These are phyloP conservation scores for Acanthis flammea DNA, from an alignment of 2,797 vertebrate species.

Conservation along the genomic window DNA sequence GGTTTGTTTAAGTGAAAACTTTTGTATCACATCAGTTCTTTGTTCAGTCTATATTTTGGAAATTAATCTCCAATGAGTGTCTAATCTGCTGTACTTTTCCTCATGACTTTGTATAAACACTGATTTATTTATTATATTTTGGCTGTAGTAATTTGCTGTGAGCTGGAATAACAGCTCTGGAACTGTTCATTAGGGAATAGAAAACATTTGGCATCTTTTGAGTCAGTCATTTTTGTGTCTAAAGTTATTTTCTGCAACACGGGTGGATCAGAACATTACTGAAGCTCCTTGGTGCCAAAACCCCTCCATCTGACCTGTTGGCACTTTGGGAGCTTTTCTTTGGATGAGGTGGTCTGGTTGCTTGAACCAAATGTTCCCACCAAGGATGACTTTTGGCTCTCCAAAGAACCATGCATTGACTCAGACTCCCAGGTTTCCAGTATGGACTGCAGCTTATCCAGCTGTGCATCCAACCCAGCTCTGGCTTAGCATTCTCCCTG, in stretches of 20 bases:
- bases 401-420: neutral
- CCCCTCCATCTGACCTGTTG: neutral
- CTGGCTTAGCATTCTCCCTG: neutral
- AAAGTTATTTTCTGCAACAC: neutral
- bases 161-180: neutral
- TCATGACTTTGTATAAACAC: neutral
- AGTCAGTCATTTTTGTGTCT: neutral
- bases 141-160: neutral
- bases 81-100: neutral
- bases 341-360: neutral
- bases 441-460: neutral
- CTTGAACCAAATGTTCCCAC: neutral
- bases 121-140: slow-evolving; percentile 28
- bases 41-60: neutral
- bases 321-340: neutral
- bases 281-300: neutral
- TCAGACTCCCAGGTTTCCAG: neutral
- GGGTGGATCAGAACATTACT: neutral
- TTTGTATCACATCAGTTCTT: neutral
- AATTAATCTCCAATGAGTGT: neutral
- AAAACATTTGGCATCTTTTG: neutral
- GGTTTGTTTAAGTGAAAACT: neutral
- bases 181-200: neutral
- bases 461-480: neutral
- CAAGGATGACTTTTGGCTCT: neutral